Base-by-base conservation (phyloP, 2,113 vertebrate genomes). In the Casuarius casuarius region DNA sequence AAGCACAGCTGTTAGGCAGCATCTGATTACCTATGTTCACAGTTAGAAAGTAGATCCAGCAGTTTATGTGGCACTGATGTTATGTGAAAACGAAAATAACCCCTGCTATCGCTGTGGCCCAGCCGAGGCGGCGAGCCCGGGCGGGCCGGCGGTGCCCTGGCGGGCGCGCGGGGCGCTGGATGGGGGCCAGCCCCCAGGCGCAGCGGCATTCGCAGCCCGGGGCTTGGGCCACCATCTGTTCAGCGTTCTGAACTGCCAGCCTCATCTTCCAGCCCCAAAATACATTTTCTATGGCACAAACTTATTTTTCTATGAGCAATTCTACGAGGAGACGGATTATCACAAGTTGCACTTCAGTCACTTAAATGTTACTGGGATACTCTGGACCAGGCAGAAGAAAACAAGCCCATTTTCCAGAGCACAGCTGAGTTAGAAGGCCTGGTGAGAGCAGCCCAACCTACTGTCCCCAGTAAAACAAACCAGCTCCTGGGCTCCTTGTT, bases 1-100 rank as follows among this genome's bases (percentile, higher is more conserved):
- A 92, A 97, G 96, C 97, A 95, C 95, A 98, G 96, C 97, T 97
- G 96, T 68, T 94, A 80, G 59, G 19, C 62, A 92, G 85, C 14
- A 16, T 90, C 93, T 87, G 89, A 94, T 94, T 96, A 95, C 92
- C 76, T 82, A 65, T 58, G 84, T 71, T 97, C 96, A 70, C 19
- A 87, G 87, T 84, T 92, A 97, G 97, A 95, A 13, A 71, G 89
- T 62, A 96, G 93, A 88, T 9, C 52, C 93, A 52, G 42, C 21
- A 67, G 65, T 96, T 88, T 92, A 72, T 75, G 56, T n/a, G 44
- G 51, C 42, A 26, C 29, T 16, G 54, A 90, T 84, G 76, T 76
- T 49, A 62, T n/a, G 25, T 52, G 54, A 93, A 95, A 95, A 96
- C 33, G 28, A 96, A 97, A 93, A 94, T 59, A 93, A 94, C 85